phyloP scores from a whole-genome alignment of 2,113 vertebrate genomes.

The Rhinichthys klamathensis region DNA sequence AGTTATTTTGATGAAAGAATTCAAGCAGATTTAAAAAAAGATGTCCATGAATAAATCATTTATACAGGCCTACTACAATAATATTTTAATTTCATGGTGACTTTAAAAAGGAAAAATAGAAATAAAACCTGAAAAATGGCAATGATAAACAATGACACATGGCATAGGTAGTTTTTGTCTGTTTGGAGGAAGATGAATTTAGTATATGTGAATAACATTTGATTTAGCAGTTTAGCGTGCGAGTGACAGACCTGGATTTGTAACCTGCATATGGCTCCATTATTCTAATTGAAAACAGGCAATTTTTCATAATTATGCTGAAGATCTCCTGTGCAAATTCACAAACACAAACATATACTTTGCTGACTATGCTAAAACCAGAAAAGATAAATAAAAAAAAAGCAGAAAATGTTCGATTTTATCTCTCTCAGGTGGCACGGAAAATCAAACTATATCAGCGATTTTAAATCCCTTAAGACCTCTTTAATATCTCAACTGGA shows the following conservation, averaged over 20 bases:
- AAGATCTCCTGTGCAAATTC: neutral
- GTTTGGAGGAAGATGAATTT: neutral
- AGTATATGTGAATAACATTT: neutral
- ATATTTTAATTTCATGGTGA: too few species aligned
- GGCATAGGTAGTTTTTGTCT: neutral
- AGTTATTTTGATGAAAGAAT: too few species aligned
- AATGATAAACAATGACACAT: neutral
- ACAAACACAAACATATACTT: neutral
- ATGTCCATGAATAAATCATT: too few species aligned
- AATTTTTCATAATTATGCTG: neutral
- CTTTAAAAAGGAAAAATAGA: neutral
- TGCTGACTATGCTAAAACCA: slow-evolving; percentile 25
- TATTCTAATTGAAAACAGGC: neutral
- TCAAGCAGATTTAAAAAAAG: too few species aligned
- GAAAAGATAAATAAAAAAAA: neutral
- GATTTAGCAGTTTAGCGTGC: neutral
- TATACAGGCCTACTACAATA: too few species aligned
- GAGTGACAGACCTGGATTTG: neutral
- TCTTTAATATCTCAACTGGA: neutral
- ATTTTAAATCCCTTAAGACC: neutral
- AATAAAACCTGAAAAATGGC: neutral
- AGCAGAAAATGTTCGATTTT: neutral
- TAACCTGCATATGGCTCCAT: neutral
- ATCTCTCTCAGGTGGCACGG: neutral
- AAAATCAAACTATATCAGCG: neutral